Percentiles rank a stretch among this genome's conserved stretches.
Evolutionary conservation across 2,888 invertebrate species (phyloP).

Genomic region (Allacma fusca): DNA sequence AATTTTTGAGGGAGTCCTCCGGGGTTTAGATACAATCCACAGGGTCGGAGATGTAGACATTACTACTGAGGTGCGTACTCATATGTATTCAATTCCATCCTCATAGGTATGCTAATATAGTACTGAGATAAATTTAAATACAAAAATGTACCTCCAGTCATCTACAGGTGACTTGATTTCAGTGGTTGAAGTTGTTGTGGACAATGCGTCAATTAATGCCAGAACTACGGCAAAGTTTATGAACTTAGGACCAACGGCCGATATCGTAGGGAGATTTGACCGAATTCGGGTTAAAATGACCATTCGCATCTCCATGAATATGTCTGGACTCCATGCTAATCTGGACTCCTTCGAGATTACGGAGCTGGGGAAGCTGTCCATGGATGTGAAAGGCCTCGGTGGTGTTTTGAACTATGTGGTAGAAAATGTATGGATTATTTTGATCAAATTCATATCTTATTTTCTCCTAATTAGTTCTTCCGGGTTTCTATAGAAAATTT

Average conservation of each 20-base stretch:
- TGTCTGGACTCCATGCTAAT: slow-evolving; percentile 18
- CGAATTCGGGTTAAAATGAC: slow-evolving; percentile 42
- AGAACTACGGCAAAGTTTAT: slow-evolving; percentile 50
- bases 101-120: too few relatives aligned
- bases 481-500: too few relatives aligned
- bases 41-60: slow-evolving; percentile 49
- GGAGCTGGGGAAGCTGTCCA: slow-evolving; percentile 49
- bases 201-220: slow-evolving; percentile 44
- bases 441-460: too few relatives aligned
- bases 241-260: slow-evolving; percentile 51
- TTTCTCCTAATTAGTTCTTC: too few relatives aligned
- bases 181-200: slow-evolving; percentile 51
- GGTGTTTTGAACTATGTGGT: slow-evolving; percentile 35
- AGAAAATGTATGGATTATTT: too few relatives aligned
- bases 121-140: too few relatives aligned
- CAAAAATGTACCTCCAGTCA: slow-evolving; percentile 18
- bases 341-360: slow-evolving; percentile 54
- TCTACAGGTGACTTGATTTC: slow-evolving; percentile 48
- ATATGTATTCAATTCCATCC: background rate
- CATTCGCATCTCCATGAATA: slow-evolving; percentile 28
- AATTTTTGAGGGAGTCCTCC: slow-evolving; percentile 55
- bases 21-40: slow-evolving; percentile 58
- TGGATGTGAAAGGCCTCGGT: slow-evolving; percentile 59
- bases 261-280: slow-evolving; percentile 44
- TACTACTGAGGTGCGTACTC: slow-evolving; percentile 3